Evolutionary conservation across 2,888 invertebrate genomes (phyloP), one percentile per base, ranked within the genome.

Genomic region (Caenorhabditis sp.): DNA sequence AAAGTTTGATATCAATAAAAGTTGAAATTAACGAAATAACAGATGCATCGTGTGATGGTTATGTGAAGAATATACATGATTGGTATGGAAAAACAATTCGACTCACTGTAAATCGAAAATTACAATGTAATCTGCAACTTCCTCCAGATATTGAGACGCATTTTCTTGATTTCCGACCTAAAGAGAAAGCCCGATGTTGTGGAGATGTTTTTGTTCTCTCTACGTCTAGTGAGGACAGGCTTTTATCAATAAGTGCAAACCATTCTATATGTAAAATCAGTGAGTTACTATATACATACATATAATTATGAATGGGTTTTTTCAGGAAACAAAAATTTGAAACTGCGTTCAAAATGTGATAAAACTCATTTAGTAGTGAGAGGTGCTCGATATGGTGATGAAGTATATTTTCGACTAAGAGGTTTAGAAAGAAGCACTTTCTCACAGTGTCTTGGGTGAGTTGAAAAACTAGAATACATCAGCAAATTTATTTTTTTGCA

Each of bases 201-300:
- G 60, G 67, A 1, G 72, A 72, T 24, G 37, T 72, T 14, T 58
- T 67, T 17, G 37, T 65, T 37, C 61, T 58, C 1, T 72, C 72
- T 5, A 59, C 66, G 1, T 51, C 53, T 36, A 14, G 51, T 1
- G 60, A 31, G 0, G 58, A 65, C 19, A 62, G 53, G 10, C 31
- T 58, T 55, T 66, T 8, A 26, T 64, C 8, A 49, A 51, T 0
- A 61, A 71, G 71, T 66, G 63, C 62, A 24, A 49, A 59, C 60
- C 36, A 43, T 17, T 60, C 59, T 0, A 55, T 62, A 2, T 71
- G 71, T 31, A 67, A 71, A 50, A 53, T 71, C 26, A 31, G 71
- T 71, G 54, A 71, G 71, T 66, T 55, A 14, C 36, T 49, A n/a
- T 10, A 49, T 62, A 62, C 58, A 27, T 31, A 62, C 54, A 54